Evolutionary conservation across 2,113 vertebrate genomes (phyloP).

Genomic region (Aptenodytes forsteri): DNA sequence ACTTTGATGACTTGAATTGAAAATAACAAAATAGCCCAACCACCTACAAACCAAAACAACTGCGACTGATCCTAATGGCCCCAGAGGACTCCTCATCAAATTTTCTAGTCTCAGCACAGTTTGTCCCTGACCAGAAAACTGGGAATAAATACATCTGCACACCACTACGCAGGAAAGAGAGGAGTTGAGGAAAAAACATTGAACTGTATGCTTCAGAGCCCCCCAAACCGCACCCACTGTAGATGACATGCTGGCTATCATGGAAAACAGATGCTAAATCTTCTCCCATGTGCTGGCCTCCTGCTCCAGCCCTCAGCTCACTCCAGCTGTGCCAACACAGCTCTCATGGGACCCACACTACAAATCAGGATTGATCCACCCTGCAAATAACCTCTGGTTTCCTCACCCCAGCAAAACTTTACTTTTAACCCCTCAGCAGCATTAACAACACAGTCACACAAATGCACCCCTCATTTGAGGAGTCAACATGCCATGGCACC

Average conservation of each 20-base stretch:
- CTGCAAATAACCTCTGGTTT: neutral
- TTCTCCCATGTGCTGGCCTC: neutral
- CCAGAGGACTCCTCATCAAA: neutral
- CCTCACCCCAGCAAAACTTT: neutral
- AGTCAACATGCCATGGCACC: fast-evolving
- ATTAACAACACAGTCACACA: neutral
- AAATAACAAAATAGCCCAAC: neutral
- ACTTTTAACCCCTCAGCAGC: neutral
- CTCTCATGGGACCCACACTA: neutral
- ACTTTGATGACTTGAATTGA: neutral
- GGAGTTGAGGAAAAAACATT: fast-evolving
- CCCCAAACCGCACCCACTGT: neutral
- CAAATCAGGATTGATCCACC: too few relatives aligned
- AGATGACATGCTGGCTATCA: neutral
- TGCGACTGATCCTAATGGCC: neutral
- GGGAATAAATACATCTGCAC: neutral
- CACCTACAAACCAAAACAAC: neutral
- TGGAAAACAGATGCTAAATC: neutral
- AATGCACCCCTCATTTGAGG: neutral
- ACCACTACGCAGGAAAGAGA: neutral
- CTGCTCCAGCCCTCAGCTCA: neutral
- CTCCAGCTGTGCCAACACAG: neutral
- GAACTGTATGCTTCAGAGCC: neutral
- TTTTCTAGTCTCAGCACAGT: neutral
- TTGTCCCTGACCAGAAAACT: neutral